Conservation (phyloP, 2,888 invertebrate species). For the Rambutsinella grinnellia region DNA sequence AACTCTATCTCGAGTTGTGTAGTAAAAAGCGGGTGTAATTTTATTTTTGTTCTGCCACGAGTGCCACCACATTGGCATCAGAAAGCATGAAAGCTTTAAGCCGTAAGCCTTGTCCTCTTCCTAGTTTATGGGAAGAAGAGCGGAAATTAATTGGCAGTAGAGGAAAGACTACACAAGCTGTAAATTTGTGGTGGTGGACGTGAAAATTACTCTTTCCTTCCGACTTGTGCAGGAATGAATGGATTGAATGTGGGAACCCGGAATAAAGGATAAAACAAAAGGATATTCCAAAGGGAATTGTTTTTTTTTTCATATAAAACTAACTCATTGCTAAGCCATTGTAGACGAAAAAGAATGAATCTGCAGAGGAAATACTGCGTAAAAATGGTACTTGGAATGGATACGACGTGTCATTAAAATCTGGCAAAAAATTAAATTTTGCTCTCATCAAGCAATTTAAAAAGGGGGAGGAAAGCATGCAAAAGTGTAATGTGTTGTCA, state of each 20-base stretch:
- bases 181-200: constrained; percentile 24
- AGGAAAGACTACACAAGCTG: background rate
- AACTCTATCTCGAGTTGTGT: constrained; percentile 18
- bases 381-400: no score
- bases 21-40: constrained; percentile 8
- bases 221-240: constrained; percentile 61
- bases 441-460: no score
- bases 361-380: no score
- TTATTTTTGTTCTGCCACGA: constrained; percentile 4
- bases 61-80: background rate
- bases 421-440: no score
- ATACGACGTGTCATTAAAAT: no score
- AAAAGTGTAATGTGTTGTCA: no score
- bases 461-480: no score
- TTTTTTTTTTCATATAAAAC: no score
- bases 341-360: no score
- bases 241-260: background rate
- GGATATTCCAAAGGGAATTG: no score
- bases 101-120: constrained; percentile 28
- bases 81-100: constrained; percentile 2
- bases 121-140: constrained; percentile 40
- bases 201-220: constrained; percentile 29
- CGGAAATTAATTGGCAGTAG: constrained; percentile 63
- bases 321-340: no score
- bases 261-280: no score